Evolutionary conservation across 1,140 invertebrate species (phyloP).

Genomic region (Acromyrmex heyeri): DNA sequence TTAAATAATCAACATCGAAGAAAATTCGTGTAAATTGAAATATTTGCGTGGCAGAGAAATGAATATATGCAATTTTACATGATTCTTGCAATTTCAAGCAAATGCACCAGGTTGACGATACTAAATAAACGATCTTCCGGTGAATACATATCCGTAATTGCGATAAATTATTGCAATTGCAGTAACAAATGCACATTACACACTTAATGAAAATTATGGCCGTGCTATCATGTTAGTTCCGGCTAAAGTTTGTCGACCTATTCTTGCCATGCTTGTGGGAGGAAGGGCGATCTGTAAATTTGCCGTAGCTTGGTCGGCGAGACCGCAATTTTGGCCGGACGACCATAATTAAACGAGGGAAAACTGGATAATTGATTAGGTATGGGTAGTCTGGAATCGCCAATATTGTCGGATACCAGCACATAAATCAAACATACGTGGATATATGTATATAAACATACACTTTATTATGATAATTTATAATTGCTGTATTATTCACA

Average conservation of each 20-base stretch:
- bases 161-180: not conserved
- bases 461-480: conserved; percentile 81
- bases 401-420: conserved; percentile 65
- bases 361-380: conserved; percentile 74
- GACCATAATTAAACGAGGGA: conserved; percentile 68
- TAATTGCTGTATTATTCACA: conserved; percentile 81
- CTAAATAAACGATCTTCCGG: not conserved
- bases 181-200: conserved; percentile 30
- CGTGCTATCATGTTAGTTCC: conserved; percentile 48
- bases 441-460: conserved; percentile 81
- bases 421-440: conserved; percentile 70
- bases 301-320: conserved; percentile 38
- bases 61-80: not conserved
- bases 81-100: conserved; percentile 1
- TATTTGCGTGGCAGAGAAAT: not conserved
- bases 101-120: not conserved
- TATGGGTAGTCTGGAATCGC: conserved; percentile 44
- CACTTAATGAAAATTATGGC: conserved; percentile 55
- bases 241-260: conserved; percentile 56
- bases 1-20: not conserved
- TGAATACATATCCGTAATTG: not conserved
- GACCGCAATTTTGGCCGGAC: conserved; percentile 68
- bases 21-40: conserved; percentile 1
- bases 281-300: conserved; percentile 63
- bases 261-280: conserved; percentile 44